Base-by-base conservation (phyloP, 2,797 vertebrate genomes). In the Acipenser ruthenus region DNA sequence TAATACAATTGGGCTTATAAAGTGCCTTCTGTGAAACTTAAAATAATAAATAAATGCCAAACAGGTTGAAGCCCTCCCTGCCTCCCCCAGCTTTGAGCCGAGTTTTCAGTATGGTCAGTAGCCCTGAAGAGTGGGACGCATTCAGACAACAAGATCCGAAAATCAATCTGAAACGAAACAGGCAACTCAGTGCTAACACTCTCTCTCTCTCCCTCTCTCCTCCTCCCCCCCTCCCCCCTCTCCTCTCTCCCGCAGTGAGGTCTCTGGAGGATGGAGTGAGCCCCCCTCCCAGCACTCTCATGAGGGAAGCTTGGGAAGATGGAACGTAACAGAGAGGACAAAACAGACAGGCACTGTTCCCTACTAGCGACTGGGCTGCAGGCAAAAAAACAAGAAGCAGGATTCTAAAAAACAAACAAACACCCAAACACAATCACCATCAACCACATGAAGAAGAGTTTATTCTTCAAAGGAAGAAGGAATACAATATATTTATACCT, bases 321-420 rank as follows among this genome's bases (percentile, higher is more conserved):
- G 88, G 88, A 91, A 88, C 88, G 87, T 65, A 91, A 90, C 83
- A 90, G 88, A 90, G 64, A 64, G 69, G 70, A 71, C 72, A 71
- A 75, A 53, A 51, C 70, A 78, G 78, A 81, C 79, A 72, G 51
- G 56, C 70, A 78, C 74, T 64, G 68, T 69, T 80, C 71, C 69
- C 61, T 37, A 37, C 23, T 37, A 37, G 23, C 2, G 23, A 37
- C 23, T 2, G 23, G 23, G 23, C 52, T 65, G 23, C 58, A 59
- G 48, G 58, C 47, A 49, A 13, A 11, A 67, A 15, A 58, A 48
- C 13, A 13, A 67, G 67, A 70, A 65, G 74, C 69, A 49, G 37
- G 52, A 55, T 68, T 69, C 71, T 63, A 69, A 66, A 79, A 6
- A 49, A 18, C 1, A 65, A 70, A 69, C 74, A 66, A 74, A 70